phyloP scores from a whole-genome alignment of 2,113 vertebrate genomes.

The Craseonycteris thonglongyai region DNA sequence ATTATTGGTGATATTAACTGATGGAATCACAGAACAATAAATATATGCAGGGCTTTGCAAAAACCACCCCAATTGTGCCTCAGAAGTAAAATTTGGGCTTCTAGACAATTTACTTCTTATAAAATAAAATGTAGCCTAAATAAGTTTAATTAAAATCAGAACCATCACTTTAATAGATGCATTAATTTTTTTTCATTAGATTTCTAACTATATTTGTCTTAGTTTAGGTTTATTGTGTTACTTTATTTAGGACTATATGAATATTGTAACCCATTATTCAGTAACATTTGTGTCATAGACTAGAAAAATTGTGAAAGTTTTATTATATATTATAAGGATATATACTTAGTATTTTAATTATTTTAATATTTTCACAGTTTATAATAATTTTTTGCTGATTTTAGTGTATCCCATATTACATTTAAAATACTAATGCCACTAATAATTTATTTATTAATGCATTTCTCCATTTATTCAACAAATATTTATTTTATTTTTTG shows the following conservation, averaged over 20 bases:
- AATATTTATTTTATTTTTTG: neutral
- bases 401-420: neutral
- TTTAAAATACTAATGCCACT: neutral
- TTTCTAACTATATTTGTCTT: slow-evolving; percentile 44
- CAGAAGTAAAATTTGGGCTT: slow-evolving; percentile 14
- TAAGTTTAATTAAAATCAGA: slow-evolving; percentile 65
- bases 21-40: slow-evolving; percentile 29
- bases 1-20: slow-evolving; percentile 12
- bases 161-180: slow-evolving; percentile 48
- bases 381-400: neutral
- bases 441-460: neutral
- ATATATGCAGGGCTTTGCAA: neutral
- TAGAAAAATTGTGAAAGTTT: neutral
- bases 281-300: neutral
- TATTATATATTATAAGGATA: neutral
- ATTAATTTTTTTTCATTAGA: slow-evolving; percentile 42
- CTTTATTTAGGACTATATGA: neutral
- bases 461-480: neutral
- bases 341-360: neutral
- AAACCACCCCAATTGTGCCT: neutral
- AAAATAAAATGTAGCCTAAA: slow-evolving; percentile 8
- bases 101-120: neutral
- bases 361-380: neutral
- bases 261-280: neutral
- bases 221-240: slow-evolving; percentile 39